Base-by-base conservation (phyloP, 2,113 vertebrate genomes). In the Nothocercus nigrocapillus region DNA sequence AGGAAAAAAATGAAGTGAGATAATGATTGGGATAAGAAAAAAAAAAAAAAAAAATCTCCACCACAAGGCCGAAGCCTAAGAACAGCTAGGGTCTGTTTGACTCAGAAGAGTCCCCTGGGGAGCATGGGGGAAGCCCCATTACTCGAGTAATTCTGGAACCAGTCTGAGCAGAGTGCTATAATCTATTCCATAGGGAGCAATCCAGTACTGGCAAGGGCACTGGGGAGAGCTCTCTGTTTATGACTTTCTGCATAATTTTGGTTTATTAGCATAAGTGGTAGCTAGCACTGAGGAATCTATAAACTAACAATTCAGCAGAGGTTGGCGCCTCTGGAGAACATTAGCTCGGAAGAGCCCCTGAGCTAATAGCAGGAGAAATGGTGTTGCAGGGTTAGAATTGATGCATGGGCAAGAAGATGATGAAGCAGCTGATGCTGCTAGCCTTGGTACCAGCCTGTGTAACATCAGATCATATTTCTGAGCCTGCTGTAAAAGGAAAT, bases 181-280 rank as follows among this genome's bases (percentile, higher is more conserved):
- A 94, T 95, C 90, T 90, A 51, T 94, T 93, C 94, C 47, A 0
- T 86, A 80, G 96, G 93, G 96, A 96, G 93, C 90, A 95, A 96
- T 95, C 90, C 93, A 89, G 83, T 1, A 3, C 93, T 87, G 94
- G 95, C 96, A 96, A 97, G 95, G 96, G 95, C 95, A 79, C 91
- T 85, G 94, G 95, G 96, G 90, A 93, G 93, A 96, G 95, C 94
- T 95, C 93, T 90, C 86, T 96, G 95, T 97, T 96, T 96, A 96
- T 94, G 94, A 94, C 94, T 96, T 92, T 92, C 86, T 93, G 96
- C 96, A 96, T 97, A 96, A 95, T 96, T 97, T 96, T 87, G 53
- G 74, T 92, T 96, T 95, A 96, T 97, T 96, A 96, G 88, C 92
- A 95, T 96, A 95, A 96, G 92, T 84, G 94, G 93, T 89, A 96